Base-by-base conservation (phyloP, 2,888 invertebrate species). In the Calameuta pallipes region DNA sequence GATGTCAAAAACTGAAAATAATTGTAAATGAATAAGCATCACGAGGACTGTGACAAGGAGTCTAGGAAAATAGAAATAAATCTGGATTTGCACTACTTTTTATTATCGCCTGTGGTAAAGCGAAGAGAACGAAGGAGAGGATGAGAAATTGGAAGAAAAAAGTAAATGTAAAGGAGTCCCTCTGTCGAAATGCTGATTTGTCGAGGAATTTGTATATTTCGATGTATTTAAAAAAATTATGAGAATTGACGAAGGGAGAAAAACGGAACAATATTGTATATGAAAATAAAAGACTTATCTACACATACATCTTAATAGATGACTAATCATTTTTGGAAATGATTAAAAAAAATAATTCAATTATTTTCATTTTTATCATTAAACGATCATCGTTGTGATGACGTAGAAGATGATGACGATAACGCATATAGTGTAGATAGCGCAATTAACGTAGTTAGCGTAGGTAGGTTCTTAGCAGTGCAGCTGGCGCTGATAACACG, bases 211-310 rank as follows among this genome's bases (percentile, higher is more conserved):
- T 78, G 75, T 78, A 78, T 76, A 78, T 76, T 78, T 76, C 73
- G 75, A 78, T 78, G 76, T 78, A 78, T 78, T 73, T 75, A 30
- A 76, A 33, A 31, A 15, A 23, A 73, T 15, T 30, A 78, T 4
- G 74, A 34, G 35, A 76, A 1, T 31, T 36, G 37, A 30, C 36
- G 23, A 35, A 76, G 9, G 35, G 36, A 69, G 31, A 69, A 34
- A 31, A 76, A 23, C 15, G 37, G 69, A 56, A 73, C 33, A 75
- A 75, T 75, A 71, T 71, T 78, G 56, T 77, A 77, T 74, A 78
- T 75, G 75, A 75, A 73, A 78, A 78, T 78, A 78, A 78, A 78
- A 78, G 78, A 78, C 78, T 78, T 78, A 78, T 78, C 76, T 78
- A 78, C 75, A 78, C 75, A 73, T 73, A 78, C 73, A 78, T 73